Evolutionary conservation across 2,888 invertebrate species (phyloP).

Genomic region (Eilema griseolum): DNA sequence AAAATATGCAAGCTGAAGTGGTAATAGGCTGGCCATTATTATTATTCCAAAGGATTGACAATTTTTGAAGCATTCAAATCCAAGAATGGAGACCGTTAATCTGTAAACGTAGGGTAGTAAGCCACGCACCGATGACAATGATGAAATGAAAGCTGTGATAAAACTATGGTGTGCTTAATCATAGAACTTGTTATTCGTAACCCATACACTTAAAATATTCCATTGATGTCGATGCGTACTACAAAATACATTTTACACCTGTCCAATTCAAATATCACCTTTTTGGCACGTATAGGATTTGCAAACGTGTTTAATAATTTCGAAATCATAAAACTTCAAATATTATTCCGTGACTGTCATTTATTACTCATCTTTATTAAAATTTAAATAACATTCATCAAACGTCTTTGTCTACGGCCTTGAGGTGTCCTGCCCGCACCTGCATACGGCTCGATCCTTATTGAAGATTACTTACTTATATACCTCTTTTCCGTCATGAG

Average conservation of each 20-base stretch:
- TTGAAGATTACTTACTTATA: background rate
- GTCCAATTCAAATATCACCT: constrained; percentile 2
- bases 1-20: background rate
- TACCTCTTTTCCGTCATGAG: too few relatives aligned
- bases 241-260: constrained; percentile 4
- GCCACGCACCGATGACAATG: background rate
- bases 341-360: background rate
- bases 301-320: background rate
- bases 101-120: background rate
- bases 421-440: constrained; percentile 3
- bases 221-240: constrained; percentile 2
- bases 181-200: background rate
- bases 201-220: background rate
- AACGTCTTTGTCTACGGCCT: background rate
- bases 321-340: background rate
- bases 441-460: constrained; percentile 4
- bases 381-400: background rate
- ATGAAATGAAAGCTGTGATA: background rate
- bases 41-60: background rate
- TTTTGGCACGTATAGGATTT: background rate
- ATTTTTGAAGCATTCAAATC: background rate
- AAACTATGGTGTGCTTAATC: background rate
- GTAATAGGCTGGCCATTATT: background rate
- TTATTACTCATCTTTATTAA: background rate
- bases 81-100: background rate